Evolutionary conservation across 1,140 invertebrate genomes (phyloP), one percentile per base, ranked within the genome.

Genomic region (Drosophila carrolli): DNA sequence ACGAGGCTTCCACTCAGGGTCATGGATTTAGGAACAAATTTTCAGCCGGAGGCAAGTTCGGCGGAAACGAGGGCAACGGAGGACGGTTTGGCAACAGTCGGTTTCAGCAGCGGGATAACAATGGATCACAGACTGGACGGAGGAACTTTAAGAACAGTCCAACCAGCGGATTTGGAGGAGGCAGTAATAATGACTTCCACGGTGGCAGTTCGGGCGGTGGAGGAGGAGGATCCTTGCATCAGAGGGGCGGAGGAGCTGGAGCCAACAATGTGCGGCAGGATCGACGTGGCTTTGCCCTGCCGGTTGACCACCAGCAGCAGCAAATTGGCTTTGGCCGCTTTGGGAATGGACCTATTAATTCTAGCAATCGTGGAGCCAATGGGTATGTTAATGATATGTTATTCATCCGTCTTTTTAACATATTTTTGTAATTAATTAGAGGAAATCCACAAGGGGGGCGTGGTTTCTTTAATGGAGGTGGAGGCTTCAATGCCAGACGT

Each of bases 381-480:
- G 85, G 82, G 82, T 86, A 32, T 43, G 44, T n/a, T 16, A 2
- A 5, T 0, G 6, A 23, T 13, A 0, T 8, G 6, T 3, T n/a
- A 1, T 35, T 8, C 2, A 0, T 14, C 7, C 11, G 23, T 9
- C 29, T 32, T 32, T 32, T 9, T 43, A 11, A 0, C 46, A 19
- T 13, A 2, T 32, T 16, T 35, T 14, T 43, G 27, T 35, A 41
- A 19, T 11, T 11, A 19, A 38, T 50, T 7, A 81, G 82, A 53
- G 54, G 63, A 13, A 66, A 38, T 60, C 41, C 63, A 10, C 80
- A 71, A 41, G 93, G 85, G 57, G 83, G 93, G 40, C 85, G 92
- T 1, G 89, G 93, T 51, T 83, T 86, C 40, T 92, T 93, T 60
- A 84, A 88, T 47, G 83, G 86, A 9, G 84, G 89, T 47, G 93